Base-by-base conservation (phyloP, 2,797 vertebrate genomes). In the Petrocephalus schoutedeni region DNA sequence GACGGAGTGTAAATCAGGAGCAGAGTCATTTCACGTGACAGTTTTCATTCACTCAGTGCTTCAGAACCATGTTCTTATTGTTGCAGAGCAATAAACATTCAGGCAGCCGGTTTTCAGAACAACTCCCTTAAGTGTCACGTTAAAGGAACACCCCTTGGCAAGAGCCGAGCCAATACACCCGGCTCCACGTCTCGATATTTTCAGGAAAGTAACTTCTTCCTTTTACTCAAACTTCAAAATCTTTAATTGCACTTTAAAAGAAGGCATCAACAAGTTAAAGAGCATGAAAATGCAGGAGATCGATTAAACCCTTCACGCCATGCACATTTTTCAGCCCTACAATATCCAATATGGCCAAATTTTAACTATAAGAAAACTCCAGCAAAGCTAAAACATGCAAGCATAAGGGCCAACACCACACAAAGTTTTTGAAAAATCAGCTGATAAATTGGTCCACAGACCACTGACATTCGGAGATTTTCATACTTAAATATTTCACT, bases 131-230 rank as follows among this genome's bases (percentile, higher is more conserved):
- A 80, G 74, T 80, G 41, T 80, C 41, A 6, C 41, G 19, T 80
- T 49, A 80, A n/a, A 80, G 74, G 74, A 80, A 80, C 74, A 80
- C 74, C 36, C 74, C 8, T 80, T 49, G 74, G 41, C 74, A n/a
- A 49, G 2, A n/a, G 19, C 16, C 2, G 7, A 80, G 74, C 41
- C 19, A 32, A 80, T 7, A 77, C 71, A 19, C 71, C 36, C 71
- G 14, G 16, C 41, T 45, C 16, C 36, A 45, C 0, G 16, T 45
- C 71, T 77, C 5, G 2, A 77, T 77, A 77, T 80, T 49, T 80
- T 7, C 74, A 21, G 74, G 67, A 80, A 49, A n/a, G 49, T 80
- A 49, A 49, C 41, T 80, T 80, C 12, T 71, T 71, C 7, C 12
- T 71, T 49, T 80, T 80, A 9, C 8, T 19, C 71, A 49, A 77